Evolutionary conservation across 2,113 vertebrate genomes (phyloP).

Genomic region (Phaetusa simplex): DNA sequence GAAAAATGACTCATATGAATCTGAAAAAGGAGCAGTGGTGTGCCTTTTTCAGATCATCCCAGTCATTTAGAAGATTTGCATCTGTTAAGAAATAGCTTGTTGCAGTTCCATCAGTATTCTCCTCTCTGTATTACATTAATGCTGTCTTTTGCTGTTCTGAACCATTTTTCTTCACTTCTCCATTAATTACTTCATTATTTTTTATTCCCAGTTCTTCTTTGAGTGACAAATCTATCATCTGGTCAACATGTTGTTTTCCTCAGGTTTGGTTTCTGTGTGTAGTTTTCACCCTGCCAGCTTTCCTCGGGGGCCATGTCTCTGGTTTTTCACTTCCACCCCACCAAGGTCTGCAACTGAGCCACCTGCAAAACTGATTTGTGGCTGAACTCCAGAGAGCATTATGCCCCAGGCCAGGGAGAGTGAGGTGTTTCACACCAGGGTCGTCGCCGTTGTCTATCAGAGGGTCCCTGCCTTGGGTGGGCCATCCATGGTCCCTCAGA

Average conservation of each 20-base stretch:
- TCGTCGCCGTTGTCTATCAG: fast-evolving
- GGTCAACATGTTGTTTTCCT: neutral
- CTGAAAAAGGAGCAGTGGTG: neutral
- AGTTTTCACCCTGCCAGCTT: neutral
- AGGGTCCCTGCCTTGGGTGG: neutral
- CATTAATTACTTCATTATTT: neutral
- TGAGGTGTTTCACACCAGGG: fast-evolving
- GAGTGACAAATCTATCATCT: neutral
- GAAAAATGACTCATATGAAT: fast-evolving
- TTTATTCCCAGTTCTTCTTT: neutral
- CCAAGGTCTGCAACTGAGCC: neutral
- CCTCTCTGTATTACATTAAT: neutral
- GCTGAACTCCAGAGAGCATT: neutral
- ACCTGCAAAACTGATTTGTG: fast-evolving
- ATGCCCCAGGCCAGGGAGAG: fast-evolving
- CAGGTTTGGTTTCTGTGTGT: neutral
- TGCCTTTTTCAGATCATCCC: neutral
- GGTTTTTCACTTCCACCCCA: neutral
- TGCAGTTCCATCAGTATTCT: neutral
- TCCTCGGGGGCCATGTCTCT: fast-evolving
- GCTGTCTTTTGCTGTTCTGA: neutral
- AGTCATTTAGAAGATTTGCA: neutral
- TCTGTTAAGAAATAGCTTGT: neutral
- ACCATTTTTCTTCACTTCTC: neutral
- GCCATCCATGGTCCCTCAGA: fast-evolving